These are phyloP conservation scores for Meghimatium bilineatum DNA, from an alignment of 2,888 invertebrate species.

Conservation along the genomic window DNA sequence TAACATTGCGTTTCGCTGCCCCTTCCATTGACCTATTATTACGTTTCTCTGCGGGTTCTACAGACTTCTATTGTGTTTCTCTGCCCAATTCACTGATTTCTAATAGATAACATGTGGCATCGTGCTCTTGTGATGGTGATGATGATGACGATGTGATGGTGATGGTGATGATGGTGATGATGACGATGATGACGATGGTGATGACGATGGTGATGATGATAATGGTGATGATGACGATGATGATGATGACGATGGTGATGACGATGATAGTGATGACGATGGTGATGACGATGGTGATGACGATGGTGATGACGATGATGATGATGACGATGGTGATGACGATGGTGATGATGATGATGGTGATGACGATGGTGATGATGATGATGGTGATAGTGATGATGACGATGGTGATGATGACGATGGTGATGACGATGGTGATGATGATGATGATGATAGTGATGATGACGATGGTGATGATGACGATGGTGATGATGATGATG, in stretches of 20 bases:
- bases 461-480: constrained; percentile 36
- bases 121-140: constrained; percentile 5
- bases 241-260: constrained; percentile 19
- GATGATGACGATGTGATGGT: no score
- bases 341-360: neutral
- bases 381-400: constrained; percentile 36
- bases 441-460: constrained; percentile 38
- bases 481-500: constrained; percentile 24
- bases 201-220: constrained; percentile 33
- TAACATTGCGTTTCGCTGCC: no score
- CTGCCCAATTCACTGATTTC: no score
- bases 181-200: constrained; percentile 15
- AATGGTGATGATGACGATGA: constrained; percentile 36
- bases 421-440: constrained; percentile 22
- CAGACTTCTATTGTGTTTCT: no score
- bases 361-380: constrained; percentile 26
- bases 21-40: no score
- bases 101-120: no score
- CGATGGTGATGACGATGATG: neutral
- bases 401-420: constrained; percentile 30
- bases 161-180: neutral
- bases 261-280: constrained; percentile 15
- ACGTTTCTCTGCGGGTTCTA: no score
- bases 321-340: constrained; percentile 1
- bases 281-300: neutral